Evolutionary conservation across 2,113 vertebrate genomes (phyloP).

Genomic region (Noctilio leporinus): DNA sequence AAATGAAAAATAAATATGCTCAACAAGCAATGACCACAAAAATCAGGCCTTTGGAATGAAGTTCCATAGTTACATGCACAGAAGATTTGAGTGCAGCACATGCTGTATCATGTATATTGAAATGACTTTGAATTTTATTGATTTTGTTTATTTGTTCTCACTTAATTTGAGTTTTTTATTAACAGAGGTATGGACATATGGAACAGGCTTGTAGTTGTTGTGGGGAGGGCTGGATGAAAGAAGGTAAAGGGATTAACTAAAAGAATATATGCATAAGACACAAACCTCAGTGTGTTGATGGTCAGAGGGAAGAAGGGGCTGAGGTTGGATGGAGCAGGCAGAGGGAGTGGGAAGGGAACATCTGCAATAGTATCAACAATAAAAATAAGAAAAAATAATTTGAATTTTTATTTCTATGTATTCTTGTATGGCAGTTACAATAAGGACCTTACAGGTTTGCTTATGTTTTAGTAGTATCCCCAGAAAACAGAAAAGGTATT

Average conservation of each 20-base stretch:
- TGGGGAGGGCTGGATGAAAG: no score
- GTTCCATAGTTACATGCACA: fast-evolving
- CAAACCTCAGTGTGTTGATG: no score
- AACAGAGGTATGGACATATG: no score
- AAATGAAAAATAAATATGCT: fast-evolving
- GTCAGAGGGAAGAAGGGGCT: no score
- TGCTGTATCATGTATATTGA: background rate
- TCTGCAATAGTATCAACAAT: no score
- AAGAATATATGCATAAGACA: no score
- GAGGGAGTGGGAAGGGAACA: no score
- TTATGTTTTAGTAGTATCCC: background rate
- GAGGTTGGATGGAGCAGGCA: no score
- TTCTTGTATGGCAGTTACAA: background rate
- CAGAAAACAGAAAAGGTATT: background rate
- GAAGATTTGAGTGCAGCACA: background rate
- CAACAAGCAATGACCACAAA: no score
- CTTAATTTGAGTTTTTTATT: background rate
- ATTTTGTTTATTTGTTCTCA: background rate
- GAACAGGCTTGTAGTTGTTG: no score
- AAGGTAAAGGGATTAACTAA: no score
- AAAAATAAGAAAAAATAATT: no score
- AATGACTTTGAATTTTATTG: background rate
- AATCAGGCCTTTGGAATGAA: fast-evolving
- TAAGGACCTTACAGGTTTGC: background rate
- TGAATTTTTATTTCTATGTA: background rate